These are phyloP conservation scores for Festucalex cinctus DNA, from an alignment of 2,113 vertebrate species.

Conservation along the genomic window DNA sequence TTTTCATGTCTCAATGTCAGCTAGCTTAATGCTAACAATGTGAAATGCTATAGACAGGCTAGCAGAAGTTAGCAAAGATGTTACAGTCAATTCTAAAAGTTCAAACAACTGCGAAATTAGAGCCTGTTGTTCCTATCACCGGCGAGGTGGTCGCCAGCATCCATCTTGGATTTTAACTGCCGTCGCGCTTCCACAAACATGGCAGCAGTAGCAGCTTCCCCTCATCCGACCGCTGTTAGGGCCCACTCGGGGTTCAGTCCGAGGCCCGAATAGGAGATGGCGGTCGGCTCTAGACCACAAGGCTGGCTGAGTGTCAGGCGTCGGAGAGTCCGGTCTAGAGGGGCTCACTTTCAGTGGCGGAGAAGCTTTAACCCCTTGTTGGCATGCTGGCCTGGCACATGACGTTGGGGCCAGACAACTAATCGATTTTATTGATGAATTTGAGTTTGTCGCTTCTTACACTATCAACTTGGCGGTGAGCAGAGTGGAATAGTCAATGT, in stretches of 20 bases:
- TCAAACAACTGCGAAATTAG: too few relatives aligned
- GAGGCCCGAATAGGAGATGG: constrained; percentile 38
- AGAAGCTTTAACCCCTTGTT: constrained; percentile 66
- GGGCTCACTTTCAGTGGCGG: constrained; percentile 66
- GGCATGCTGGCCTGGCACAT: constrained; percentile 31
- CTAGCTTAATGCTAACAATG: too few relatives aligned
- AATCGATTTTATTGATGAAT: too few relatives aligned
- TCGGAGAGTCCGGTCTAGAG: constrained; percentile 49
- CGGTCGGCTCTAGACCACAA: constrained; percentile 37
- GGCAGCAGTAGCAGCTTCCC: background rate
- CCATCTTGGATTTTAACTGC: background rate
- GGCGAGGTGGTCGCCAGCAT: background rate
- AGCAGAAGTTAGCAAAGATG: too few relatives aligned
- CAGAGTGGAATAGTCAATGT: too few relatives aligned
- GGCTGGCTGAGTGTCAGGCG: constrained; percentile 58
- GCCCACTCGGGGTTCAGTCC: constrained; percentile 42
- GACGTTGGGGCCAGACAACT: background rate
- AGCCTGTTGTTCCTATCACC: too few relatives aligned
- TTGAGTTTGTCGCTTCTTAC: too few relatives aligned
- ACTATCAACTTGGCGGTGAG: too few relatives aligned
- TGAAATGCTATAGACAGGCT: too few relatives aligned
- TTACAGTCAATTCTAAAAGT: too few relatives aligned
- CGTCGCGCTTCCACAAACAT: background rate
- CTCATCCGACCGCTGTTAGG: background rate
- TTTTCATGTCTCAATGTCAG: too few relatives aligned